A percentile compares a stretch with the other conserved stretches of the same genome.
phyloP scores from a whole-genome alignment of 2,797 vertebrate genomes.

The Leptodactylus fallax region DNA sequence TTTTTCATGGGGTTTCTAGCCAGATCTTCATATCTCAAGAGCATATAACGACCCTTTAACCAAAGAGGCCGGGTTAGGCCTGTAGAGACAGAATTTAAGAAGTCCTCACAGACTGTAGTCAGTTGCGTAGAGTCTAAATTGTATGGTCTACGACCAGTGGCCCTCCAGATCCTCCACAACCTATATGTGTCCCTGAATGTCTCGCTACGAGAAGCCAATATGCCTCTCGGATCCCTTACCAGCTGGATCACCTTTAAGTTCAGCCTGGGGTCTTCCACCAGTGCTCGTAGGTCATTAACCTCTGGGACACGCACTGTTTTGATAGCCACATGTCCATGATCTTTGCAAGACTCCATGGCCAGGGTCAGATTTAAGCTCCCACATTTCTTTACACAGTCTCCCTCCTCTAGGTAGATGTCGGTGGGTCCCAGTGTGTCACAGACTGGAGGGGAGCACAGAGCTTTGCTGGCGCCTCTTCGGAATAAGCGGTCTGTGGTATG shows the following conservation, averaged over 20 bases:
- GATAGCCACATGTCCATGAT: slow-evolving; percentile 89
- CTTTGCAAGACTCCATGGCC: slow-evolving; percentile 85
- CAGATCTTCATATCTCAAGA: slow-evolving; percentile 94
- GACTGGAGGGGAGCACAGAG: slow-evolving; percentile 87
- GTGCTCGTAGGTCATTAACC: slow-evolving; percentile 85
- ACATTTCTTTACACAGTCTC: slow-evolving; percentile 90
- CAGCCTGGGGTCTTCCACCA: slow-evolving; percentile 91
- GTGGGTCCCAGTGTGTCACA: slow-evolving; percentile 80
- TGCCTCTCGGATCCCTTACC: slow-evolving; percentile 91
- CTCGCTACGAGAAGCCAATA: slow-evolving; percentile 91
- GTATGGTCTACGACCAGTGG: slow-evolving; percentile 88
- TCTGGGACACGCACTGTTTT: slow-evolving; percentile 92
- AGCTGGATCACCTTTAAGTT: slow-evolving; percentile 95
- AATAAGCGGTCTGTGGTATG: slow-evolving; percentile 91
- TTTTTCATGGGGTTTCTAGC: slow-evolving; percentile 89
- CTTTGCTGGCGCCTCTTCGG: slow-evolving; percentile 89
- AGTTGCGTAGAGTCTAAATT: slow-evolving; percentile 90
- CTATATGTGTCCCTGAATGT: slow-evolving; percentile 93
- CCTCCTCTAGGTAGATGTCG: slow-evolving; percentile 86
- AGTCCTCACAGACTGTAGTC: slow-evolving; percentile 92
- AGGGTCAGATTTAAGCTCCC: slow-evolving; percentile 86
- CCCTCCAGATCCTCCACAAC: slow-evolving; percentile 93
- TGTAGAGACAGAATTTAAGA: slow-evolving; percentile 88
- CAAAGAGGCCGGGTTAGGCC: slow-evolving; percentile 86
- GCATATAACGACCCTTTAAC: slow-evolving; percentile 95